Conservation (phyloP, 1,140 invertebrate genomes). For the Caerostris extrusa region DNA sequence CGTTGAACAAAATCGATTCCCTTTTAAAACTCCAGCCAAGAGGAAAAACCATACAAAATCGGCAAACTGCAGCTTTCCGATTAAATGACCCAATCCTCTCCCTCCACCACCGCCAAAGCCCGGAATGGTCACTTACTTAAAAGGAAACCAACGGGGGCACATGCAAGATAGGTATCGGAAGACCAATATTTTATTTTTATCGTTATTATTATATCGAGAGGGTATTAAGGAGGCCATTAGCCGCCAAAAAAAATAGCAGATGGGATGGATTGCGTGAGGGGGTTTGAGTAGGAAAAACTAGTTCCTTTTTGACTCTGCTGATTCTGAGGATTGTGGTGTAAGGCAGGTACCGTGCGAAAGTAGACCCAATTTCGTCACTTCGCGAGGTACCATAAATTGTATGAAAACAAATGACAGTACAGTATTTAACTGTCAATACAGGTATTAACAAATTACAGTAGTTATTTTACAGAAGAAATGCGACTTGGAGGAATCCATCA, state of each 20-base stretch:
- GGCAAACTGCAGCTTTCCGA: neutral
- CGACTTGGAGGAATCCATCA: neutral
- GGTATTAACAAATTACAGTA: too few relatives aligned
- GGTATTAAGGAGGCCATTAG: constrained; percentile 32
- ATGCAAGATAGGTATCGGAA: neutral
- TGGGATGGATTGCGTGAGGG: constrained; percentile 1
- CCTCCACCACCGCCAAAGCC: neutral
- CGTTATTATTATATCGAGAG: constrained; percentile 40
- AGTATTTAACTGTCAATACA: too few relatives aligned
- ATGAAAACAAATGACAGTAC: too few relatives aligned
- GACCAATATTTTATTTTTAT: constrained; percentile 48
- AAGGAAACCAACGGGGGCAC: neutral
- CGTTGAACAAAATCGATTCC: neutral
- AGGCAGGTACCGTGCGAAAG: neutral
- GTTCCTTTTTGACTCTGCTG: neutral
- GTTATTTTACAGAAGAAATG: neutral
- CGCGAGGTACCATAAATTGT: neutral
- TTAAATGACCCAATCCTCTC: neutral
- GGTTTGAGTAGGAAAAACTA: neutral
- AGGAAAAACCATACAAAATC: constrained; percentile 6
- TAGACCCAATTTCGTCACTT: neutral
- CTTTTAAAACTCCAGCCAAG: neutral
- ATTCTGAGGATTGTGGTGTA: neutral
- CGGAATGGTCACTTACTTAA: constrained; percentile 26
- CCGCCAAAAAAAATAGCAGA: neutral